These are phyloP conservation scores for Tragelaphus buxtoni DNA, from an alignment of 2,113 vertebrate species.

Conservation along the genomic window DNA sequence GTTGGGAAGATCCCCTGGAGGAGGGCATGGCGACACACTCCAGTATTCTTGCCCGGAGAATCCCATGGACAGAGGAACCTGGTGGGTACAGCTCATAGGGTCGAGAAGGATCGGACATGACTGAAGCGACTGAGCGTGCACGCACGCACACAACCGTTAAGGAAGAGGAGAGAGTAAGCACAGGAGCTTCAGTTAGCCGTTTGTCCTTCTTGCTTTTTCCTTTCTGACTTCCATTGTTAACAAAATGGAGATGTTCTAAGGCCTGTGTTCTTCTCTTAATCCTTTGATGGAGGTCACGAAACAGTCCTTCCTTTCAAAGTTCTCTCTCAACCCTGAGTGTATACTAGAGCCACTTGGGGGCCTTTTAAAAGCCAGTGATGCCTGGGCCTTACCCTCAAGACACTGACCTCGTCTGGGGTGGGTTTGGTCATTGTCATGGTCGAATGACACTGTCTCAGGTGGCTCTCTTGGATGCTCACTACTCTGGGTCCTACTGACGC, in stretches of 20 bases:
- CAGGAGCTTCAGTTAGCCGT: background rate
- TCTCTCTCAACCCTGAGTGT: background rate
- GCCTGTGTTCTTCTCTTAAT: background rate
- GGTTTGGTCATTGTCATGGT: background rate
- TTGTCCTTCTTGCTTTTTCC: background rate
- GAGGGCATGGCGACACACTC: background rate
- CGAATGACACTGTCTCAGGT: background rate
- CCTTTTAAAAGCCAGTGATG: background rate
- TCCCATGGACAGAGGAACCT: background rate
- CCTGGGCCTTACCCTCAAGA: background rate
- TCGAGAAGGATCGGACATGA: rapidly evolving
- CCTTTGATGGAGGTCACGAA: background rate
- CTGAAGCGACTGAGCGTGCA: background rate
- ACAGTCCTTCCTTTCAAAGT: background rate
- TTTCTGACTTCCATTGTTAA: background rate
- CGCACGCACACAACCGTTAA: background rate
- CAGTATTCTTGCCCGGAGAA: background rate
- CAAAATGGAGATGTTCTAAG: background rate
- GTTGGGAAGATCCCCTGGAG: background rate
- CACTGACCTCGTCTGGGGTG: background rate
- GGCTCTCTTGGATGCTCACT: background rate
- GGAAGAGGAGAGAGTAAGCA: background rate
- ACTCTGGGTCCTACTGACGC: background rate
- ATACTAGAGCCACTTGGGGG: background rate
- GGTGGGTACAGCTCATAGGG: background rate